Evolutionary conservation across 2,113 vertebrate genomes (phyloP).

Genomic region (Agelaius tricolor): DNA sequence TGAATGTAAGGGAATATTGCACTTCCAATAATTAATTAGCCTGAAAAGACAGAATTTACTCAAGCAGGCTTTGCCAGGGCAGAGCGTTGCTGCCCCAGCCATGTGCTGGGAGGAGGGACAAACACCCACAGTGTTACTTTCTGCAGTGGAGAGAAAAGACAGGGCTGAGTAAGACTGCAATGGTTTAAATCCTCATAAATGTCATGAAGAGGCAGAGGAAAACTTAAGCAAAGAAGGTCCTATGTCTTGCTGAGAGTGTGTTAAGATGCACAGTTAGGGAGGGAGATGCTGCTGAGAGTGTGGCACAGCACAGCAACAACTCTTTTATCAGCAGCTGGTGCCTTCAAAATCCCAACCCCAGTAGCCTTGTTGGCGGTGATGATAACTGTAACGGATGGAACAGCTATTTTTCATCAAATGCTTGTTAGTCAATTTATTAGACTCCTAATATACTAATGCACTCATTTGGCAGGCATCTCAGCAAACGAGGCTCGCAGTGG

Average conservation of each 20-base stretch:
- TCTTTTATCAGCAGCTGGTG: constrained; percentile 27
- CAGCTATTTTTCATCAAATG: constrained; percentile 69
- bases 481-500: constrained; percentile 16
- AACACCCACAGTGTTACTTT: neutral
- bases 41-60: constrained; percentile 11
- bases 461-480: constrained; percentile 59
- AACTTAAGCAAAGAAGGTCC: neutral
- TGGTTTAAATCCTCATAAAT: neutral
- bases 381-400: constrained; percentile 60
- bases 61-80: neutral
- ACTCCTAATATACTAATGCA: constrained; percentile 71
- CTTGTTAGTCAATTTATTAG: constrained; percentile 73
- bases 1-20: neutral
- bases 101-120: neutral
- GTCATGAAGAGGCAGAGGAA: neutral
- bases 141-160: neutral
- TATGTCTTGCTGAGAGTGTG: neutral
- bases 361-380: constrained; percentile 46
- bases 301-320: neutral
- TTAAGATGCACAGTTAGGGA: neutral
- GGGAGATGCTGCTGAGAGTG: neutral
- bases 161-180: neutral
- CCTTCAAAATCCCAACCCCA: constrained; percentile 35
- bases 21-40: constrained; percentile 7
- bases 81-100: neutral